Base-by-base conservation (phyloP, 2,888 invertebrate species). In the Hybos culiciformis region DNA sequence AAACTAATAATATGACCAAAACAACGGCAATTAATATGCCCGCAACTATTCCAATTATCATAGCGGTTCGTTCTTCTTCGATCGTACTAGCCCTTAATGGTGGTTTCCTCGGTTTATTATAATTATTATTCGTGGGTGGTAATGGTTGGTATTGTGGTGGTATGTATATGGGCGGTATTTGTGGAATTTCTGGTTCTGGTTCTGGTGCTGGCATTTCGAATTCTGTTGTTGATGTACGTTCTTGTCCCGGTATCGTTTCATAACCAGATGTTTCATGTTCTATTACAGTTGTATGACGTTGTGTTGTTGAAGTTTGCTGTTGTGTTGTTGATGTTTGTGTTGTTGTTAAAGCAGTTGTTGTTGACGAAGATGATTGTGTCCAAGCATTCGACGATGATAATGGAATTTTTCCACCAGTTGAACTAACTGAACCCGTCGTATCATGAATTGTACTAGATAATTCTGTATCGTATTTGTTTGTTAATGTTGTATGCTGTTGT, bases 1-100 rank as follows among this genome's bases (percentile, higher is more conserved):
- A 75, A 54, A 94, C 86, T 46, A 92, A 75, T 47, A 96, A 76
- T 43, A 93, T 84, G 50, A 94, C 80, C 50, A 94, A 74, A 42
- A 94, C 84, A 50, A 92, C 83, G 24, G 87, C 87, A 58, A 94
- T 92, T 48, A 91, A 70, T 31, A 88, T 85, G 37, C 88, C 90
- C 4, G 91, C 91, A 46, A 91, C 88, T 52, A 94, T 88, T 50
- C 86, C 84, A 44, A 88, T 83, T 45, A 88, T 81, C 56, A 88
- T 70, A 5, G 83, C 82, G 1, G 79, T 77, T 56, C 78, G 78
- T 56, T 81, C 81, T 26, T 80, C 79, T 41, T 78, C 78, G 54
- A 80, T 79, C 11, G 80, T 78, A 46, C 72, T 77, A 50, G 77
- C 75, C 48, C 75, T 62, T n/a, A n/a, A n/a, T 46, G 73, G 70